Conservation (phyloP, 2,888 invertebrate genomes). For the Zele albiditarsus region DNA sequence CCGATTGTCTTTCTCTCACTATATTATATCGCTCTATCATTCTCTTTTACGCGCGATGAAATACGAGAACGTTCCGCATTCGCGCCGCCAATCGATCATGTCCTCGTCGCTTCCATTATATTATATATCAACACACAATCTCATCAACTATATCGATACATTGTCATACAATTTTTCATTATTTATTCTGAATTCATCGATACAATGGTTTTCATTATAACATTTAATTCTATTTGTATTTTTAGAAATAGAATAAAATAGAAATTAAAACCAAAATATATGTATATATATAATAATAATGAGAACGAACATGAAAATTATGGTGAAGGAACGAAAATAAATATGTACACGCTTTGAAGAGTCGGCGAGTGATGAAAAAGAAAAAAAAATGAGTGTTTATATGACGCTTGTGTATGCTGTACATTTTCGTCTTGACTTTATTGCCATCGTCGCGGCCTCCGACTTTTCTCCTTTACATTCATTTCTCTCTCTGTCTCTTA, state of each 20-base stretch:
- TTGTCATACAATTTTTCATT: not conserved
- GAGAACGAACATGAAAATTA: not conserved
- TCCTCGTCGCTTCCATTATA: not conserved
- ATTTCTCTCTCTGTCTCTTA: not conserved
- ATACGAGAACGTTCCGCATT: slow-evolving; percentile 11
- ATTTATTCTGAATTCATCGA: not conserved
- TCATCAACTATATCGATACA: not conserved
- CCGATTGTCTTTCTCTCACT: slow-evolving; percentile 14
- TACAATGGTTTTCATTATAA: not conserved
- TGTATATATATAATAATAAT: not conserved
- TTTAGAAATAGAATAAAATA: not conserved
- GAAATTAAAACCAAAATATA: not conserved
- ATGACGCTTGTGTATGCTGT: slow-evolving; percentile 6
- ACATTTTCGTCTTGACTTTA: slow-evolving; percentile 28
- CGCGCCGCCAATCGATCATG: slow-evolving; percentile 25
- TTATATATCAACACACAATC: slow-evolving; percentile 1
- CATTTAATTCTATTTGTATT: not conserved
- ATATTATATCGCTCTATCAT: not conserved
- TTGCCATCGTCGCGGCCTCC: slow-evolving; percentile 27
- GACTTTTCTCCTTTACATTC: slow-evolving; percentile 5
- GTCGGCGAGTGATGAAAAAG: not conserved
- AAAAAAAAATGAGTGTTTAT: slow-evolving; percentile 3
- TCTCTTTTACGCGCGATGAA: slow-evolving; percentile 3
- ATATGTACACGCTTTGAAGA: not conserved
- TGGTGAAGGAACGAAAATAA: not conserved